These are phyloP conservation scores for Triops cancriformis DNA, from an alignment of 1,140 invertebrate genomes.

Conservation along the genomic window DNA sequence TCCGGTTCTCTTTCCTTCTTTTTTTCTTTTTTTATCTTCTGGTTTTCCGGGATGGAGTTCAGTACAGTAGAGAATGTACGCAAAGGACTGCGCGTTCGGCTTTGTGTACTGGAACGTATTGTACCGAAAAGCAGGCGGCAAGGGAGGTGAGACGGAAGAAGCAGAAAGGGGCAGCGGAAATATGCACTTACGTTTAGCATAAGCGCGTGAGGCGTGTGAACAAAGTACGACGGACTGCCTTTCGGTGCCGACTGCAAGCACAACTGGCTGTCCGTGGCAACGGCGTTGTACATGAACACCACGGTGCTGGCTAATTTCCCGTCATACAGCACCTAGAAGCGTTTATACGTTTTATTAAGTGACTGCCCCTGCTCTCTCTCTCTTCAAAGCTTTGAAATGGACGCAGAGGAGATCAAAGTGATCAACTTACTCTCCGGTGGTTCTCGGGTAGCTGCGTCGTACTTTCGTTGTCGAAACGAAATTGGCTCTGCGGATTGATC, in stretches of 20 bases:
- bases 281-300: constrained; percentile 99
- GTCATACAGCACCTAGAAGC: constrained; percentile 86
- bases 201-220: constrained; percentile 96
- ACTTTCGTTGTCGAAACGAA: constrained; percentile 97
- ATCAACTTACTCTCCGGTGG: constrained; percentile 78
- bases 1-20: too few relatives aligned
- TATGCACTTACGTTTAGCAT: constrained; percentile 80
- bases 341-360: background rate
- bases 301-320: constrained; percentile 92
- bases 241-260: constrained; percentile 96
- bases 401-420: background rate
- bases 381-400: background rate
- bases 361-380: too few relatives aligned
- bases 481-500: constrained; percentile 62
- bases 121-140: too few relatives aligned
- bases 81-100: too few relatives aligned
- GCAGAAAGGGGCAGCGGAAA: background rate
- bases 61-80: too few relatives aligned
- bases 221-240: constrained; percentile 93
- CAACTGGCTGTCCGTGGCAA: constrained; percentile 94
- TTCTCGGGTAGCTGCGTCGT: constrained; percentile 88
- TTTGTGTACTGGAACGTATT: too few relatives aligned
- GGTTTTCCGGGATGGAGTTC: too few relatives aligned
- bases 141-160: background rate
- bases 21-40: too few relatives aligned